Conservation (phyloP, 2,113 vertebrate genomes). For the Dicrurus megarhynchus region DNA sequence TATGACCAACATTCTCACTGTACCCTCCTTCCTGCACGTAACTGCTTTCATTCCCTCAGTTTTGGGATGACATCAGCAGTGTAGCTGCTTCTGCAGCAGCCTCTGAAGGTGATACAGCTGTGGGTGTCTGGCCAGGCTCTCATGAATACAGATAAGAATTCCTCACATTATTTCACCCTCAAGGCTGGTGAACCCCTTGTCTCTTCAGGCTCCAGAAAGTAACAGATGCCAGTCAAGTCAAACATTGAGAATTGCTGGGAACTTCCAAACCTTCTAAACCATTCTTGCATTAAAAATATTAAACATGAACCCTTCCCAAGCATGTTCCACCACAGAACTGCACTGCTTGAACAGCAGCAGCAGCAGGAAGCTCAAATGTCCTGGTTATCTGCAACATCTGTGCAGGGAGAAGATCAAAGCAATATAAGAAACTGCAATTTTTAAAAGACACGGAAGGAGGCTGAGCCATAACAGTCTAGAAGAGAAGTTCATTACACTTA, state of each 20-base stretch:
- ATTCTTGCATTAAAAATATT: neutral
- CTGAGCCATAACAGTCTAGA: neutral
- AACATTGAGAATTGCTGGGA: neutral
- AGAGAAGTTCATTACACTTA: neutral
- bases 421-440: neutral
- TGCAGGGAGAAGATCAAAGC: neutral
- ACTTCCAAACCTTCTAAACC: neutral
- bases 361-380: neutral
- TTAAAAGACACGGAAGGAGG: neutral
- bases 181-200: neutral
- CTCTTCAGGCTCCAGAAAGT: neutral
- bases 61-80: neutral
- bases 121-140: neutral
- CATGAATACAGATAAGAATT: accelerated
- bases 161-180: neutral
- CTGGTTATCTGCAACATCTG: neutral
- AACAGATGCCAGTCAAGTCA: neutral
- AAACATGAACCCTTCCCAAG: neutral
- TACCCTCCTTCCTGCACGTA: accelerated
- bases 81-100: neutral
- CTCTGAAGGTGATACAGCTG: neutral
- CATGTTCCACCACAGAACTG: neutral
- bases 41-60: neutral
- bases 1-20: neutral
- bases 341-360: neutral